Evolutionary conservation across 2,113 vertebrate species (phyloP).

Genomic region (Seriola quinqueradiata): DNA sequence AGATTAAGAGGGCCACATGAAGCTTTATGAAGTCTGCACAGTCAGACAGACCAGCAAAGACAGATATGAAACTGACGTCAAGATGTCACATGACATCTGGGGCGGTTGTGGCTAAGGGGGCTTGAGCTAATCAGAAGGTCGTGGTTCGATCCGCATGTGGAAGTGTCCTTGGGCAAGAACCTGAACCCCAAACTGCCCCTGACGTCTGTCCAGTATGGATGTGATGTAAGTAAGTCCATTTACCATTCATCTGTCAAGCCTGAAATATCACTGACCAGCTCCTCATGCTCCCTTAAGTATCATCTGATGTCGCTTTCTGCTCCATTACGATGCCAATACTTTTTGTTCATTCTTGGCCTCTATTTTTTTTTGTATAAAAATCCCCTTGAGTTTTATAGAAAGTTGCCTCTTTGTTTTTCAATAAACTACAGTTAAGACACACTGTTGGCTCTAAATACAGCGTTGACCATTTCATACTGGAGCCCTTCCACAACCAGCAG

Average conservation of each 20-base stretch:
- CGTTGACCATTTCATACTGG: no score
- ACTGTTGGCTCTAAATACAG: not conserved
- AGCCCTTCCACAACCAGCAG: not conserved
- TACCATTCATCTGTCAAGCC: not conserved
- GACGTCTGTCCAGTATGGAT: no score
- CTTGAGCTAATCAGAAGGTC: no score
- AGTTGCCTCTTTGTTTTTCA: not conserved
- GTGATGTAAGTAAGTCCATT: no score
- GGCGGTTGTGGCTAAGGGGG: no score
- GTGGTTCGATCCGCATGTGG: no score
- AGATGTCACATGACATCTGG: conserved; percentile 25
- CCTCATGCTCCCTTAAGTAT: not conserved
- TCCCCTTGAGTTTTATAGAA: no score
- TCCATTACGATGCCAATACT: not conserved
- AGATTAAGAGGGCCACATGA: conserved; percentile 29
- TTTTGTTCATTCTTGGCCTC: not conserved
- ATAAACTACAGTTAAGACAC: not conserved
- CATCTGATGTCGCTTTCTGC: no score
- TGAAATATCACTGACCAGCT: conserved; percentile 19
- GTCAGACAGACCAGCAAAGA: conserved; percentile 15
- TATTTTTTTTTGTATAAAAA: no score
- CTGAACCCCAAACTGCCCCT: no score
- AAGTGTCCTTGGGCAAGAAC: no score
- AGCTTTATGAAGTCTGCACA: conserved; percentile 12
- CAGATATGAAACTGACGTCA: conserved; percentile 23